Base-by-base conservation (phyloP, 2,113 vertebrate species). In the Gobius niger region DNA sequence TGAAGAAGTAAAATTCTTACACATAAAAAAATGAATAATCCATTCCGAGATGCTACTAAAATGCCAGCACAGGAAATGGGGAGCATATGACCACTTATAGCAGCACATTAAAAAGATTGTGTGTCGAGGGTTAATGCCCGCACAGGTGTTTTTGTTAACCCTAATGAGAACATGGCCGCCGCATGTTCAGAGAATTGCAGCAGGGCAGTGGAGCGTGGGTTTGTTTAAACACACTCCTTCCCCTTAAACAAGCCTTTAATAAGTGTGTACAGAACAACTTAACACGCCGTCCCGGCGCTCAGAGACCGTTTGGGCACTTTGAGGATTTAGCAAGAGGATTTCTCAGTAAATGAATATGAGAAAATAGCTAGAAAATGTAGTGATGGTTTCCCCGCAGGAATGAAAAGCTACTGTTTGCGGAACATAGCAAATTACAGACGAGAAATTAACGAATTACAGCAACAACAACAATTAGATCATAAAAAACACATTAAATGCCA, bases 261-360 rank as follows among this genome's bases (percentile, higher is more conserved):
- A 60, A 60, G 40, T 60, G 40, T 60, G 57, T 60, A 60, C 40
- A 60, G 57, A 60, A n/a, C 40, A 60, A 16, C 14, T 42, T 60
- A 50, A 16, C 57, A 60, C 34, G 4, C 34, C 42, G n/a, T 16
- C n/a, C 14, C 14, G 42, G 40, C 42, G 34, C 40, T 60, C 14
- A 60, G 40, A 40, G 14, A n/a, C 15, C n/a, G 14, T 8, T 44
- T 14, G 24, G 13, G 40, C 16, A 44, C 41, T 44, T 60, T n/a
- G 40, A 44, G 57, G 40, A 60, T 44, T 60, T 42, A 40, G 13
- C 57, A 60, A 41, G 24, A 34, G 24, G 24, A n/a, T 11, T 42
- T 41, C 15, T n/a, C 42, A 60, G 14, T 60, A 60, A n/a, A 60
- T 60, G 9, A 42, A 42, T 42, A 42, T 60, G 57, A 60, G 57